Base-by-base conservation (phyloP, 2,797 vertebrate genomes). In the Hephaestus fuliginosus region DNA sequence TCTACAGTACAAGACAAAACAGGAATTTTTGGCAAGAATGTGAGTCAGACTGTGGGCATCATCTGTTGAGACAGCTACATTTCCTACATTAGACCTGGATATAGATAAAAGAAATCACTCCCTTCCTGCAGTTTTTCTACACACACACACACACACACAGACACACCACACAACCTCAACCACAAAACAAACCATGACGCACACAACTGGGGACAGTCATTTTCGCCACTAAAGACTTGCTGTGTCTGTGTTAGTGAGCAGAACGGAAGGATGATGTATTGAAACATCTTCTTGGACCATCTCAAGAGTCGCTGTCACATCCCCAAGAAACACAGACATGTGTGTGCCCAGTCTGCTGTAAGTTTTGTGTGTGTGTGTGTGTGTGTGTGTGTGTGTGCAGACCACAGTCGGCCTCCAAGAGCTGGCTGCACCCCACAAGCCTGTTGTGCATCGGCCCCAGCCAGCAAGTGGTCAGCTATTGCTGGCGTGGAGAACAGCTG, bases 381-480 rank as follows among this genome's bases (percentile, higher is more conserved):
- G 81, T 74, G 39, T 60, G 63, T 61, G 49, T 72, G 55, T 71
- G 67, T 69, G 53, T 63, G 39, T 25, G n/a, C 15, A 70, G 57
- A 76, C 71, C 84, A 62, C 86, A 90, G 84, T 80, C 76, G 25
- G 78, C 43, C 78, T 84, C 76, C 22, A 48, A 84, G 67, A 64
- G 51, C 78, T 91, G 91, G 82, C 87, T 56, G 20, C 1, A 25
- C 69, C 87, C 89, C 91, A 92, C 83, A 20, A 76, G 78, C 66
- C 79, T 89, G 87, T 85, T 90, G 88, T 89, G 80, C 72, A 70
- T 84, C 68, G n/a, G 83, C 61, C 63, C 33, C 41, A 43, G 88
- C 87, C 87, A 84, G 77, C 89, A 88, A 93, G 87, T 90, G 92
- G 91, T 91, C 88, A 85, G 87, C 84, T 83, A 85, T 89, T 91